A percentile compares a stretch with the other conserved stretches of the same genome.
Conservation (phyloP, 1,140 invertebrate species). For the Sarcophaga bullata region DNA sequence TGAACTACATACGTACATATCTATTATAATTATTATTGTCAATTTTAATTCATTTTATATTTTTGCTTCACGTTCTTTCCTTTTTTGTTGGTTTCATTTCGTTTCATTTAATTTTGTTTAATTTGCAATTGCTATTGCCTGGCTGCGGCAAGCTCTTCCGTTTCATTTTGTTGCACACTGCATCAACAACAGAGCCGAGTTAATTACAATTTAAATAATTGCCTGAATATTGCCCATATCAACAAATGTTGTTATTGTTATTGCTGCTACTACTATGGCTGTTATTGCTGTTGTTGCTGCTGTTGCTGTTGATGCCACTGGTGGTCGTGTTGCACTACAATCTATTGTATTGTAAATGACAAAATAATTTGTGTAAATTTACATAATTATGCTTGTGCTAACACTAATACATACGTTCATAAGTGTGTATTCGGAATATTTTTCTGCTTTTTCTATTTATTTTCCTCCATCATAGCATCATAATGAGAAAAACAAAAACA, state of each 20-base stretch:
- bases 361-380: conserved; percentile 32
- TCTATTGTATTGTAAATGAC: conserved; percentile 37
- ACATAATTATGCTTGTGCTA: background rate
- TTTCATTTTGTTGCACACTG: too few relatives aligned
- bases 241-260: conserved; percentile 10
- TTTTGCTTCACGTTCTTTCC: too few relatives aligned
- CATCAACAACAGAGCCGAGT: background rate
- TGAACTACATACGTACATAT: too few relatives aligned
- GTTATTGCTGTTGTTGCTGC: background rate
- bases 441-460: background rate
- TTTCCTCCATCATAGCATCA: background rate
- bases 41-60: too few relatives aligned
- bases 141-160: too few relatives aligned
- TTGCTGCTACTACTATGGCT: background rate
- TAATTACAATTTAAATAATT: conserved; percentile 41
- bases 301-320: background rate
- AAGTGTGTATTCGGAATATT: background rate
- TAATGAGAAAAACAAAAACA: too few relatives aligned
- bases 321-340: background rate
- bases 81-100: too few relatives aligned
- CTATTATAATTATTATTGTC: too few relatives aligned
- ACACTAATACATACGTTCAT: too few relatives aligned
- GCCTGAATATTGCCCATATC: conserved; percentile 39
- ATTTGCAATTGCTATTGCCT: background rate
- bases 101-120: too few relatives aligned